Evolutionary conservation across 2,888 invertebrate species (phyloP).

Genomic region (Acrocyrtus sp.): DNA sequence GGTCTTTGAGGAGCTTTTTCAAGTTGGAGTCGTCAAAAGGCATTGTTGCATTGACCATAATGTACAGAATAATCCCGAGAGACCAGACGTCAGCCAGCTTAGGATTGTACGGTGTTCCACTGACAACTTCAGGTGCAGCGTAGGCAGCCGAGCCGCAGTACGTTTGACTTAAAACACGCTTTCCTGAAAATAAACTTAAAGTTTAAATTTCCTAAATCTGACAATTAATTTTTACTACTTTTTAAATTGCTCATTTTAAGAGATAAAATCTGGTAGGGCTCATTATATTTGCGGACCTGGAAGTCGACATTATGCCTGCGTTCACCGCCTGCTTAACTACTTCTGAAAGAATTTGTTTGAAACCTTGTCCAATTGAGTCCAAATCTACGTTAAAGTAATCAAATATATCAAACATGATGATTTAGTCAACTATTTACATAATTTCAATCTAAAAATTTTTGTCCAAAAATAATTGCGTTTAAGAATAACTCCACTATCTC

Average conservation of each 20-base stretch:
- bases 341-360: too few relatives aligned
- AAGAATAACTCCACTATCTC: too few relatives aligned
- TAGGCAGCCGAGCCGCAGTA: constrained; percentile 98
- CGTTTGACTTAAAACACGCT: constrained; percentile 84
- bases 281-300: constrained; percentile 58
- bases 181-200: constrained; percentile 67
- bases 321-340: too few relatives aligned
- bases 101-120: constrained; percentile 88
- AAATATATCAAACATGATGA: too few relatives aligned
- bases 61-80: constrained; percentile 88
- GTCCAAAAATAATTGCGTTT: too few relatives aligned
- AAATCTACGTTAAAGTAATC: too few relatives aligned
- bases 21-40: constrained; percentile 91
- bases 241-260: background rate
- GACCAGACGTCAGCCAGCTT: constrained; percentile 95
- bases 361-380: too few relatives aligned
- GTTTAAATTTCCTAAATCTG: background rate
- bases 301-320: constrained; percentile 31
- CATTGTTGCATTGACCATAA: constrained; percentile 94
- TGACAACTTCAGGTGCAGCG: constrained; percentile 94
- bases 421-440: too few relatives aligned
- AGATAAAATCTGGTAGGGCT: constrained; percentile 67
- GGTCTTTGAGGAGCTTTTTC: constrained; percentile 83
- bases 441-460: too few relatives aligned
- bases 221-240: constrained; percentile 7